These are phyloP conservation scores for Agapornis roseicollis DNA, from an alignment of 2,113 vertebrate genomes.

Conservation along the genomic window DNA sequence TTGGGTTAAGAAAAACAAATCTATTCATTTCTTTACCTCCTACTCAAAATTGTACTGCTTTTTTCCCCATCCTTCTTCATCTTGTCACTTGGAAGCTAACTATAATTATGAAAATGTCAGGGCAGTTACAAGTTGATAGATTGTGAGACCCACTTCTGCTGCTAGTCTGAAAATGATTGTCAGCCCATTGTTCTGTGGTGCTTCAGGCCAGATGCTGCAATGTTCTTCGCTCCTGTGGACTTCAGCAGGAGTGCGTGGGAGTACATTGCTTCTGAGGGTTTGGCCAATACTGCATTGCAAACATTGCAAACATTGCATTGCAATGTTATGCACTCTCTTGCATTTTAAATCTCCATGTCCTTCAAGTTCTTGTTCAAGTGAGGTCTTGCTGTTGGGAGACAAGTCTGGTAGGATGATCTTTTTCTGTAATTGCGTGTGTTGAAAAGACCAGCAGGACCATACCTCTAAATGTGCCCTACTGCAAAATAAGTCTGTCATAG, in stretches of 20 bases:
- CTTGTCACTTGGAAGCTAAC: not conserved
- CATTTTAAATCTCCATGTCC: not conserved
- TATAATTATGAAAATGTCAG: not conserved
- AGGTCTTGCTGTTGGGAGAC: not conserved
- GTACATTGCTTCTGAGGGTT: not conserved
- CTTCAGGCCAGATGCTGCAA: not conserved
- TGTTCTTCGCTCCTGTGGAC: rapidly evolving
- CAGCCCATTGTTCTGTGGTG: not conserved
- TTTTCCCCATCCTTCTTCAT: not conserved
- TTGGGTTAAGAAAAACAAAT: not conserved
- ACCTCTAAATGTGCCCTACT: not conserved
- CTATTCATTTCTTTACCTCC: not conserved
- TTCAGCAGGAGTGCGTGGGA: not conserved
- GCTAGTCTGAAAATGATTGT: not conserved
- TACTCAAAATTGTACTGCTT: not conserved
- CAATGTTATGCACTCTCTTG: not conserved
- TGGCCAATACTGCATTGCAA: not conserved
- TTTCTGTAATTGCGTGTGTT: not conserved
- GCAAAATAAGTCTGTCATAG: not conserved
- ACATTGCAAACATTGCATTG: too few relatives aligned
- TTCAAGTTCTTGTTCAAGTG: not conserved
- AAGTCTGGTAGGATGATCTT: not conserved
- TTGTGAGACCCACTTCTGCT: not conserved
- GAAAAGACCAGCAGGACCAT: not conserved
- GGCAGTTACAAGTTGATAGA: not conserved